Evolutionary conservation across 2,113 vertebrate genomes (phyloP).

Genomic region (Dipodomys merriami): DNA sequence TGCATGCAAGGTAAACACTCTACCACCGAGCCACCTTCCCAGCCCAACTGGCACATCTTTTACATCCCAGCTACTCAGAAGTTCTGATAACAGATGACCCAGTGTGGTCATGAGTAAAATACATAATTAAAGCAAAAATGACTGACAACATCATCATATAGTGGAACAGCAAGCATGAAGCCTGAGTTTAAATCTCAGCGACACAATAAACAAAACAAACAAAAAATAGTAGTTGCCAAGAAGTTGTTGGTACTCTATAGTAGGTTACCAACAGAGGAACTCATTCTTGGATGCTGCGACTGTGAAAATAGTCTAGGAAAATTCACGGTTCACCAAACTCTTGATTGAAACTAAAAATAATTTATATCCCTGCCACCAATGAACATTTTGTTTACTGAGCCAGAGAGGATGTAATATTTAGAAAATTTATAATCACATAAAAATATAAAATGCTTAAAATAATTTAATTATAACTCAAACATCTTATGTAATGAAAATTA

Average conservation of each 20-base stretch:
- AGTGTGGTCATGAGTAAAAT: too few species aligned
- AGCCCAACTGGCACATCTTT: too few species aligned
- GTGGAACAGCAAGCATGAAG: too few species aligned
- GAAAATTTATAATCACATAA: not conserved
- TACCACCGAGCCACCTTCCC: too few species aligned
- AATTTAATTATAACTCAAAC: not conserved
- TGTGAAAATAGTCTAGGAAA: not conserved
- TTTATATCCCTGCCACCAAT: not conserved
- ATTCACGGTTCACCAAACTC: fast-evolving
- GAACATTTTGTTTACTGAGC: not conserved
- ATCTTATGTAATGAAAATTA: not conserved
- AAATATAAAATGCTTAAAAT: not conserved
- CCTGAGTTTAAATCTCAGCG: too few species aligned
- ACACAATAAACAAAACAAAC: too few species aligned
- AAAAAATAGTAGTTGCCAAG: not conserved
- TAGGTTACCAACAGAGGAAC: not conserved
- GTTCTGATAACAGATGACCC: too few species aligned
- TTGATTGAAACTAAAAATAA: not conserved
- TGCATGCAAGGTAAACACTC: too few species aligned
- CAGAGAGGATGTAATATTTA: not conserved
- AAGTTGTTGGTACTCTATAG: not conserved
- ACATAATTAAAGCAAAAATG: too few species aligned
- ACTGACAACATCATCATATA: too few species aligned
- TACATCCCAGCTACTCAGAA: too few species aligned
- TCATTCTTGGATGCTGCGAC: not conserved